Base-by-base conservation (phyloP, 2,113 vertebrate species). In the Felis chaus region DNA sequence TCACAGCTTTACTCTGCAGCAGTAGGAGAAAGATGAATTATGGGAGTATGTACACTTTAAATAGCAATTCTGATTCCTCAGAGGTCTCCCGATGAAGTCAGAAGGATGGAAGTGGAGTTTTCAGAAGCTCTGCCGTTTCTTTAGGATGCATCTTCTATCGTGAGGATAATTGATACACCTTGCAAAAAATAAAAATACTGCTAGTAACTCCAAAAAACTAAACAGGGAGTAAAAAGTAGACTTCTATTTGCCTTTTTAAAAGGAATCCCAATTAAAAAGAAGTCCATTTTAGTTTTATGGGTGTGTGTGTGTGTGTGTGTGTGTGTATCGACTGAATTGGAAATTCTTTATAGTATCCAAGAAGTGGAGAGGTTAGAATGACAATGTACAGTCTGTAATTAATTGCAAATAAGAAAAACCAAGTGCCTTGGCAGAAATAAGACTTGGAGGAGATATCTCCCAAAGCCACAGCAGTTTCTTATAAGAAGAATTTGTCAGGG, bases 1-100 rank as follows among this genome's bases (percentile, higher is more conserved):
- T 89, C 91, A 90, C n/a, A 78, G 55, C 48, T 94, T 96, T 87
- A 57, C 50, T 88, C 73, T 66, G 48, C 14, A 96, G 15, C 78
- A 69, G 93, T 63, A 95, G 66, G 4, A 79, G 65, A 89, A 95
- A 95, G 90, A 96, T 48, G 73, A 96, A 97, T 95, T 82, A n/a
- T 89, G 61, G 45, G 57, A 93, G 61, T 76, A 89, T 79, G 45
- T 91, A 71, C 71, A 80, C 57, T 97, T 92, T 91, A 80, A 96
- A 79, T 25, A 97, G 73, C 33, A 23, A 80, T 97, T 97, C 55
- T 83, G 69, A 88, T 94, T 94, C 89, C 91, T 65, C 65, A 93
- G 53, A n/a, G 41, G 45, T 76, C 39, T 93, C 76, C 29, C 19
- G n/a, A 74, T 21, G 29, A 89, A 96, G 27, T 90, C 89, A 81